Percentiles rank a stretch among this genome's conserved stretches.
These are phyloP conservation scores for Spisula solida DNA, from an alignment of 2,888 invertebrate genomes.

Conservation along the genomic window DNA sequence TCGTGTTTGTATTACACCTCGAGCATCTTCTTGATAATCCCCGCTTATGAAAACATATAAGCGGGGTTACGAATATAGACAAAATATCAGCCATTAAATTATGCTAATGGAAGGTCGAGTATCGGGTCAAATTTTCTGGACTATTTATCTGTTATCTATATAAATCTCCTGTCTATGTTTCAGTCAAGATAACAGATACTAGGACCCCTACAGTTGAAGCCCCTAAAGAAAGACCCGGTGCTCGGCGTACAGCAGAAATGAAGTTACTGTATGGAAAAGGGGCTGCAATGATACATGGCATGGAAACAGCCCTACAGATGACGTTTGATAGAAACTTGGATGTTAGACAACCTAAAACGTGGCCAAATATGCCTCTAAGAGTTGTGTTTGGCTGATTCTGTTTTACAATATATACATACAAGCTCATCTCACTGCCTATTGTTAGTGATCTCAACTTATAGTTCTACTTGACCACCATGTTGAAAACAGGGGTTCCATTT, in stretches of 20 bases:
- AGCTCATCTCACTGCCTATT: background rate
- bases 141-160: background rate
- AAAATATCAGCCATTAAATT: no score
- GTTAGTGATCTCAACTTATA: background rate
- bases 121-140: no score
- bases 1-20: no score
- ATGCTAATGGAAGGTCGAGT: no score
- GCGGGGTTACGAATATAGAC: no score
- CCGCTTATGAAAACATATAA: no score
- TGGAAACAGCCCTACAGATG: conserved; percentile 92
- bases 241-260: conserved; percentile 83
- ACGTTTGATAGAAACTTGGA: conserved; percentile 91
- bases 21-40: no score
- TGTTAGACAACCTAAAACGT: conserved; percentile 90
- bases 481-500: background rate
- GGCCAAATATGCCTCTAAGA: conserved; percentile 92
- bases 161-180: background rate
- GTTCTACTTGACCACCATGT: no score
- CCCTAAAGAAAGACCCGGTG: conserved; percentile 85
- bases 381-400: conserved; percentile 75
- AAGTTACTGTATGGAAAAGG: conserved; percentile 90
- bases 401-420: background rate
- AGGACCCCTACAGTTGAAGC: conserved; percentile 75
- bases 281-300: conserved; percentile 91
- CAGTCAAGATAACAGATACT: conserved; percentile 33